Percentiles rank a stretch among this genome's conserved stretches.
Conservation (phyloP, 2,888 invertebrate species). For the Drosophila kokeensis region DNA sequence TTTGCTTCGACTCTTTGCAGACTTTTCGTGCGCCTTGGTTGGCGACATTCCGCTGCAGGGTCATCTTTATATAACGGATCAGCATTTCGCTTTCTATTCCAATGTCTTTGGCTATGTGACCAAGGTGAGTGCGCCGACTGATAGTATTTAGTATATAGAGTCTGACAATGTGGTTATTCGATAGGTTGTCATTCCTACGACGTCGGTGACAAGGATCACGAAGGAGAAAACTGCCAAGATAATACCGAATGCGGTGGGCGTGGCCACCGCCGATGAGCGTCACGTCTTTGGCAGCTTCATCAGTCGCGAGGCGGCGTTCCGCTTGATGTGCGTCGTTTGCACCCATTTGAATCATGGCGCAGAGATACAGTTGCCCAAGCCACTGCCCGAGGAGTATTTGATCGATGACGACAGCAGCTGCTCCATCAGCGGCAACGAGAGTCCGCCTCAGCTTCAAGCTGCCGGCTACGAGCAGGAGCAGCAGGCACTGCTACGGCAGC, state of each 20-base stretch:
- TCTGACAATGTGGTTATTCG: not conserved
- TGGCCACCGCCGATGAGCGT: conserved; percentile 91
- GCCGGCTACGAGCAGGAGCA: conserved; percentile 23
- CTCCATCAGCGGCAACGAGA: conserved; percentile 86
- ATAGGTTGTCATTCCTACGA: conserved; percentile 93
- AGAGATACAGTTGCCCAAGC: conserved; percentile 80
- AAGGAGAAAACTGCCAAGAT: conserved; percentile 97
- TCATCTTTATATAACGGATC: conserved; percentile 96
- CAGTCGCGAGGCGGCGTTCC: conserved; percentile 94
- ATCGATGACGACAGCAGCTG: conserved; percentile 87
- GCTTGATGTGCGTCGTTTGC: conserved; percentile 94
- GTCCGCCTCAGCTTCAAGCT: conserved; percentile 77
- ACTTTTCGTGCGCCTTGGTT: conserved; percentile 96
- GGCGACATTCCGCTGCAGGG: conserved; percentile 97
- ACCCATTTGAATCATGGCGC: conserved; percentile 86
- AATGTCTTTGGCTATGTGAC: conserved; percentile 98
- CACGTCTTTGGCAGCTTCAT: conserved; percentile 96
- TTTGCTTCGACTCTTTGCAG: conserved; percentile 84
- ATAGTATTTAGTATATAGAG: not conserved
- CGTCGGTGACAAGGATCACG: conserved; percentile 93
- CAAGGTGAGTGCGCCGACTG: conserved; percentile 88
- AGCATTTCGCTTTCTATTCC: conserved; percentile 98
- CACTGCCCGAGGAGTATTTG: conserved; percentile 80
- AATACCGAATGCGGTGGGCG: conserved; percentile 97
- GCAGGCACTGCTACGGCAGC: conserved; percentile 50